Evolutionary conservation across 1,140 invertebrate species (phyloP).

Genomic region (Phortica variegata): DNA sequence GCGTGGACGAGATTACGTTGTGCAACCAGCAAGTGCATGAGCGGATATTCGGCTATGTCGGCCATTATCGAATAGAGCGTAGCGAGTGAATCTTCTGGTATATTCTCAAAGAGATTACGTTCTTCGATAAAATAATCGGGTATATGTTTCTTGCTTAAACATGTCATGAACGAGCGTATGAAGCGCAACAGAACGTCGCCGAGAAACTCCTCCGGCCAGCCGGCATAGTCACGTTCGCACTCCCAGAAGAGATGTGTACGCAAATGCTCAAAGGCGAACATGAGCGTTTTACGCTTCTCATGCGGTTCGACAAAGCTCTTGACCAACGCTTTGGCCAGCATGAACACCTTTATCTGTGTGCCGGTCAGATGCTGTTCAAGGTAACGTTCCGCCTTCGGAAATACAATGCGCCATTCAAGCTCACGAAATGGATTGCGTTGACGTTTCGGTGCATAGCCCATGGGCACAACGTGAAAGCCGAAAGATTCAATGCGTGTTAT

Average conservation of each 20-base stretch:
- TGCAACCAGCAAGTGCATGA: conserved; percentile 68
- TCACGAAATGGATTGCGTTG: conserved; percentile 62
- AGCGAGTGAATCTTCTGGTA: conserved; percentile 65
- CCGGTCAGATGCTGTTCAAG: conserved; percentile 70
- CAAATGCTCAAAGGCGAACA: conserved; percentile 63
- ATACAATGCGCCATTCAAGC: conserved; percentile 73
- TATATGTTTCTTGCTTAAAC: conserved; percentile 60
- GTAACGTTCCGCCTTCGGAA: conserved; percentile 71
- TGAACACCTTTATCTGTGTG: conserved; percentile 68
- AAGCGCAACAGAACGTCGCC: conserved; percentile 68
- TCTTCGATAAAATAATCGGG: conserved; percentile 72
- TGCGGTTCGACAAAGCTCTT: conserved; percentile 66
- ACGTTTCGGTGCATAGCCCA: conserved; percentile 65
- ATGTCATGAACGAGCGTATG: conserved; percentile 62
- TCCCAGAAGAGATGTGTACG: conserved; percentile 77
- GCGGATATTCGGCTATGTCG: conserved; percentile 68
- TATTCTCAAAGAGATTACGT: conserved; percentile 72
- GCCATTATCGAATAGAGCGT: conserved; percentile 67
- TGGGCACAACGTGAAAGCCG: conserved; percentile 69
- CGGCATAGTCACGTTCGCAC: conserved; percentile 68
- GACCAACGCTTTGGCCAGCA: conserved; percentile 66
- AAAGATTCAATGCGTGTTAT: conserved; percentile 66
- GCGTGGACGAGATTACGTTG: conserved; percentile 67
- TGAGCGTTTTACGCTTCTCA: conserved; percentile 28
- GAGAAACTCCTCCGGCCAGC: conserved; percentile 70